These are phyloP conservation scores for Caenorhabditis macrosperma DNA, from an alignment of 2,888 invertebrate genomes.

Conservation along the genomic window DNA sequence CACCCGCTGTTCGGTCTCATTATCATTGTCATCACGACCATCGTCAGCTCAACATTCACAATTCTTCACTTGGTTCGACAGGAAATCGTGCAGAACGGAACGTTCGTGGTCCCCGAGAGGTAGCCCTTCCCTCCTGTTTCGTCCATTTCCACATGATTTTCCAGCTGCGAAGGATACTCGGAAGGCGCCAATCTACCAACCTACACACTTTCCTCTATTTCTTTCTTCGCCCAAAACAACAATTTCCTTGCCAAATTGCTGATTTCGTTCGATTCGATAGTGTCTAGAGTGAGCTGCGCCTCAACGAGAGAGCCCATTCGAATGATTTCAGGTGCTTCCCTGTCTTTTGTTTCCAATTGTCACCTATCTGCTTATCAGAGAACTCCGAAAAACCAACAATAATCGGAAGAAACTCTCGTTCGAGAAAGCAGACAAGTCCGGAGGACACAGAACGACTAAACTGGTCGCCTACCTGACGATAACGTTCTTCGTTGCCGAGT, in stretches of 20 bases:
- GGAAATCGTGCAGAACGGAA: conserved; percentile 1
- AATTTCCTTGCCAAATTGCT: conserved; percentile 2
- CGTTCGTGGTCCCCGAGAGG: neutral
- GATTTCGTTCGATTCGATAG: conserved; percentile 1
- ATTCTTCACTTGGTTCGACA: neutral
- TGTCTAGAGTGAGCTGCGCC: conserved; percentile 3
- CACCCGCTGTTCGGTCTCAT: neutral
- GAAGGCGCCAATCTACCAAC: neutral
- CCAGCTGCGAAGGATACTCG: neutral
- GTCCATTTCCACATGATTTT: too few species aligned
- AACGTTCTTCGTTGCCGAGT: conserved; percentile 28
- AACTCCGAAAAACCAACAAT: conserved; percentile 1
- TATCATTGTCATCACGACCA: neutral
- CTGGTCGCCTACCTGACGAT: conserved; percentile 14
- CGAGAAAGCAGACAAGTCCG: neutral
- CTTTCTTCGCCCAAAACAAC: neutral
- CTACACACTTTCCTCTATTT: neutral
- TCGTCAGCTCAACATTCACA: neutral
- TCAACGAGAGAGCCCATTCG: too few species aligned
- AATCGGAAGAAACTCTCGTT: neutral
- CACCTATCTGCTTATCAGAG: conserved; percentile 13
- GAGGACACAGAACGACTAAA: conserved; percentile 4
- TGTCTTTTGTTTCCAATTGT: conserved; percentile 17
- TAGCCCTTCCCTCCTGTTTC: neutral
- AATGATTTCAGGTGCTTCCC: neutral